These are phyloP conservation scores for Cybosia mesomella DNA, from an alignment of 2,888 invertebrate species.

Conservation along the genomic window DNA sequence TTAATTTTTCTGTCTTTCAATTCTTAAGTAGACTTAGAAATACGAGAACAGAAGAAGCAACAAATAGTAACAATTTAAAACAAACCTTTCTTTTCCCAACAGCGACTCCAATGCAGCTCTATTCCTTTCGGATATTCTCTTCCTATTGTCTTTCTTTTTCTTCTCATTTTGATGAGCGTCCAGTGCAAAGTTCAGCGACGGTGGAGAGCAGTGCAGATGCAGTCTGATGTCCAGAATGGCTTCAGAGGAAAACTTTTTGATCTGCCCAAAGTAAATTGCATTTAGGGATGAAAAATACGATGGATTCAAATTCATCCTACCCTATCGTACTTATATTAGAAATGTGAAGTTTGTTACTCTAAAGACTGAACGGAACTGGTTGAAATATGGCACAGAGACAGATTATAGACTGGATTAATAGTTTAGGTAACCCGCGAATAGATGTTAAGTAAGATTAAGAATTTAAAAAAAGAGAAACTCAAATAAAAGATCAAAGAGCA, in stretches of 20 bases:
- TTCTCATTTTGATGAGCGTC: conserved; percentile 52
- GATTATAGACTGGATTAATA: no score
- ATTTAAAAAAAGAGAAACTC: no score
- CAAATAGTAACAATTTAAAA: not conserved
- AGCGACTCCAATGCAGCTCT: conserved; percentile 68
- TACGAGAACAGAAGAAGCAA: no score
- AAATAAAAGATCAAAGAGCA: no score
- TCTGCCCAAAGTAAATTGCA: conserved; percentile 54
- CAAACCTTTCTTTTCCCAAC: conserved; percentile 69
- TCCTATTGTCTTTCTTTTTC: conserved; percentile 55
- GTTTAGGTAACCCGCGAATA: no score
- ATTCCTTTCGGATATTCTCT: conserved; percentile 69
- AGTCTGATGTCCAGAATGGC: conserved; percentile 75
- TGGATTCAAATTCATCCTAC: no score
- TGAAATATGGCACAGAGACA: no score
- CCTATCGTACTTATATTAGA: not conserved
- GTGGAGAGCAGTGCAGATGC: conserved; percentile 77
- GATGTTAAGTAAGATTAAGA: no score
- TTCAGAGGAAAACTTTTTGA: conserved; percentile 73
- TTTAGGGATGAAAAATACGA: not conserved
- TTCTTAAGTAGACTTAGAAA: no score
- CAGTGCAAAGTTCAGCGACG: conserved; percentile 70
- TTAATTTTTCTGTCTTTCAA: no score
- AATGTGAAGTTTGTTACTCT: no score
- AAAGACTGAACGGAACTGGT: no score